Base-by-base conservation (phyloP, 2,888 invertebrate genomes). In the Diploptera punctata region DNA sequence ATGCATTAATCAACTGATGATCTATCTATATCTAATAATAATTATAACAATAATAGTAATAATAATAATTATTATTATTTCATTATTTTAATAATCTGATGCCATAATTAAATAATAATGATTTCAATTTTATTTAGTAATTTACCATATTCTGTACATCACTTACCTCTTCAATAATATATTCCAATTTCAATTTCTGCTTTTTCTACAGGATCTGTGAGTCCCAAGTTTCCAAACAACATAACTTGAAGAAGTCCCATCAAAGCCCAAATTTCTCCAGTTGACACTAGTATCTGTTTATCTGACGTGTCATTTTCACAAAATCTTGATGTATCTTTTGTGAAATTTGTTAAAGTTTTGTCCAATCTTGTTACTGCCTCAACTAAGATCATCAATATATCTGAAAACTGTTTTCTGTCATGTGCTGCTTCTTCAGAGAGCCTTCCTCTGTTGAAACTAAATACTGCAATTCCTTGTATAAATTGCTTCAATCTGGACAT, bases 121-220 rank as follows among this genome's bases (percentile, higher is more conserved):
- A n/a, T n/a, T n/a, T n/a, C n/a, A n/a, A n/a, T n/a, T n/a, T n/a
- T n/a, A n/a, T n/a, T n/a, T n/a, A n/a, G n/a, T n/a, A n/a, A n/a
- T n/a, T n/a, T n/a, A n/a, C n/a, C n/a, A n/a, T n/a, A n/a, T n/a
- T n/a, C n/a, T n/a, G n/a, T n/a, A n/a, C 9, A 24, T 65, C 44
- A 72, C 78, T 76, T 2, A 93, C 87, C 80, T 95, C 93, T 77
- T 93, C 89, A 26, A 86, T 81, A 16, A 90, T 84, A 76, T 94
- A 93, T 57, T 87, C 82, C 10, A 91, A 86, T 82, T 93, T 93
- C 0, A 95, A 81, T 0, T 88, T 85, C 76, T 90, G 88, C 81
- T 95, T 95, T n/a, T 72, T 92, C 89, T 0, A 94, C 90, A 0
- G 96, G 95, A 85, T 98, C 98, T 4, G 97, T 91, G 0, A 89